Base-by-base conservation (phyloP, 2,888 invertebrate species). In the Microctonus hyperodae region DNA sequence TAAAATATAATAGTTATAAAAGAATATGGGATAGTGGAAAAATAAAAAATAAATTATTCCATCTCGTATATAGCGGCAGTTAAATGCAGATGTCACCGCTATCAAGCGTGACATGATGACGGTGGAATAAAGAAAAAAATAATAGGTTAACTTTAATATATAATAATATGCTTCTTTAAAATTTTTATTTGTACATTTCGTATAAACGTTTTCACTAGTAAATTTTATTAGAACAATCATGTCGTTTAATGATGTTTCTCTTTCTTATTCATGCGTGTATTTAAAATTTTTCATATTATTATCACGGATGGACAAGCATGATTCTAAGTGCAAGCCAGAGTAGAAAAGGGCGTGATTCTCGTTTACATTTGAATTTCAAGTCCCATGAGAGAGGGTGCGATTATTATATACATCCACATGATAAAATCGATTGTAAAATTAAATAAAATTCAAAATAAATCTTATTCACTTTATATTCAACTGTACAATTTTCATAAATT, bases 71-170 rank as follows among this genome's bases (percentile, higher is more conserved):
- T 20, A 35, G 61, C 33, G 16, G 62, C 62, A 62, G 37, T 62
- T 62, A 62, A 13, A 62, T 62, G 53, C 62, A 62, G 62, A 53
- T 62, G 62, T 62, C 51, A 35, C 53, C n/a, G 22, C 62, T 55
- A 35, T 62, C 22, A 35, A 51, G 53, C 62, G 53, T 62, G 53
- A 62, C 53, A 25, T 25, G 44, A 51, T 33, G 33, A 23, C 53
- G 20, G 31, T 20, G 44, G 25, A 28, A 25, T n/a, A 60, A 16
- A 48, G 48, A 48, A 48, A 48, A 16, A 35, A 20, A 7, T 16
- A 44, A 44, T 16, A 16, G 16, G 16, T 44, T 16, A 44, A 44
- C 16, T 44, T 44, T 20, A 16, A 44, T 44, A 44, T 44, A 7
- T 44, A 16, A n/a, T n/a, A 44, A 16, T 5, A 7, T 20, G 5